A percentile compares a stretch with the other conserved stretches of the same genome.
Evolutionary conservation across 2,888 invertebrate genomes (phyloP).

Genomic region (Rosalia funebris): DNA sequence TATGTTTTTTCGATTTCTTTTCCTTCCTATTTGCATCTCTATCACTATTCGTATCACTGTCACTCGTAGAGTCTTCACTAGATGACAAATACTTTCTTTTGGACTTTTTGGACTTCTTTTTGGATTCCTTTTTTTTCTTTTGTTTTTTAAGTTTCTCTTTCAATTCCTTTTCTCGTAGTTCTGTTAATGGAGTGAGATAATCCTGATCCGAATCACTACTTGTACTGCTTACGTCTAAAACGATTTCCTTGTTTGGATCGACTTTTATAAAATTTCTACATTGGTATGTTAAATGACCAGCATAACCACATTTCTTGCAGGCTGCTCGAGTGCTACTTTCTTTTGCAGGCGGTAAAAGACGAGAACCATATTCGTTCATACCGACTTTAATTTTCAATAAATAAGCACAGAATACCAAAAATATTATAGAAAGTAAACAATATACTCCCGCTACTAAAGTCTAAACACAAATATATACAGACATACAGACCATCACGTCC

Average conservation of each 20-base stretch:
- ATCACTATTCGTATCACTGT: slow-evolving; percentile 43
- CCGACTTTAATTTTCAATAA: no score
- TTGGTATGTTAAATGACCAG: slow-evolving; percentile 95
- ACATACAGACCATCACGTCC: no score
- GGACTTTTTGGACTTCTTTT: slow-evolving; percentile 63
- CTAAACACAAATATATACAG: no score
- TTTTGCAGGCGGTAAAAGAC: slow-evolving; percentile 69
- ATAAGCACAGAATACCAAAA: no score
- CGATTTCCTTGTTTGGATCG: slow-evolving; percentile 91
- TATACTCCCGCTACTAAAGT: no score
- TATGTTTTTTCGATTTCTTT: slow-evolving; percentile 48
- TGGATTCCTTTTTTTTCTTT: slow-evolving; percentile 70
- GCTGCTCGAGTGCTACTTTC: slow-evolving; percentile 84
- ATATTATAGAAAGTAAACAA: no score
- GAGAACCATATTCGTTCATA: slow-evolving; percentile 61
- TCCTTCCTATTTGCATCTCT: slow-evolving; percentile 51
- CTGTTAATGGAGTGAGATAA: slow-evolving; percentile 84
- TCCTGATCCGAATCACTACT: slow-evolving; percentile 88
- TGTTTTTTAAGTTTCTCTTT: slow-evolving; percentile 74
- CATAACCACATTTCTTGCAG: slow-evolving; percentile 95
- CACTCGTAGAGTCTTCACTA: slow-evolving; percentile 43
- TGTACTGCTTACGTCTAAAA: slow-evolving; percentile 93
- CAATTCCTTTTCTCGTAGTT: slow-evolving; percentile 81
- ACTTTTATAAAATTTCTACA: slow-evolving; percentile 95
- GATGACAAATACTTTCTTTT: slow-evolving; percentile 54